phyloP scores from a whole-genome alignment of 2,888 invertebrate species.

The Nesidiocoris tenuis region DNA sequence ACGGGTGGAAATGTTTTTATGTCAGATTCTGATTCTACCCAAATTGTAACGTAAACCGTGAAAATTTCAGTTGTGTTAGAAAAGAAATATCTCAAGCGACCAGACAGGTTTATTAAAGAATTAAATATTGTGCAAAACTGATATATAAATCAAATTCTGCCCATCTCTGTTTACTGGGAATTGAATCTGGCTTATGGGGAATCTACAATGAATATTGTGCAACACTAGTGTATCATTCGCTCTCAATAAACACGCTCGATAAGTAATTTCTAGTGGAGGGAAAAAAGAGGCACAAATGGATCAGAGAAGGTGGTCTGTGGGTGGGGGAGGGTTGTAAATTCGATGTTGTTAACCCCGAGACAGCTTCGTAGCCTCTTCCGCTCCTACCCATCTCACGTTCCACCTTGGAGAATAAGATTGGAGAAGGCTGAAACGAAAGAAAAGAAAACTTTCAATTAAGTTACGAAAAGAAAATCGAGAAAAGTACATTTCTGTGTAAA shows the following conservation, averaged over 20 bases:
- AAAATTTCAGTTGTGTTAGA: not conserved
- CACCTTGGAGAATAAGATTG: conserved; percentile 13
- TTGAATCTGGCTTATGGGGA: too few species aligned
- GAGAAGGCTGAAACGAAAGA: not conserved
- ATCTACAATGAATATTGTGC: too few species aligned
- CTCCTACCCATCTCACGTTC: conserved; percentile 3
- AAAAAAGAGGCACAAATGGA: not conserved
- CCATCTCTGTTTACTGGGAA: too few species aligned
- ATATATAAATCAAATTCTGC: too few species aligned
- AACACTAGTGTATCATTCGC: too few species aligned
- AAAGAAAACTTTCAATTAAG: conserved; percentile 36
- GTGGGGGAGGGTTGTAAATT: conserved; percentile 17
- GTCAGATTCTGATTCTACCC: not conserved
- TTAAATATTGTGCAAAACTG: too few species aligned
- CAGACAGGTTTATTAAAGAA: too few species aligned
- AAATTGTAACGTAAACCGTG: not conserved
- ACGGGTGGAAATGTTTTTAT: too few species aligned
- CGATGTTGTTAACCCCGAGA: conserved; percentile 19
- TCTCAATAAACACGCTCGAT: too few species aligned
- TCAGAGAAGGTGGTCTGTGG: not conserved
- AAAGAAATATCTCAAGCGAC: too few species aligned
- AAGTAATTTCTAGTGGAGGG: too few species aligned
- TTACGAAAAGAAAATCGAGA: conserved; percentile 22
- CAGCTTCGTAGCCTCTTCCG: not conserved
- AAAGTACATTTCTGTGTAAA: conserved; percentile 32